Conservation (phyloP, 2,113 vertebrate species). For the Balaeniceps rex region DNA sequence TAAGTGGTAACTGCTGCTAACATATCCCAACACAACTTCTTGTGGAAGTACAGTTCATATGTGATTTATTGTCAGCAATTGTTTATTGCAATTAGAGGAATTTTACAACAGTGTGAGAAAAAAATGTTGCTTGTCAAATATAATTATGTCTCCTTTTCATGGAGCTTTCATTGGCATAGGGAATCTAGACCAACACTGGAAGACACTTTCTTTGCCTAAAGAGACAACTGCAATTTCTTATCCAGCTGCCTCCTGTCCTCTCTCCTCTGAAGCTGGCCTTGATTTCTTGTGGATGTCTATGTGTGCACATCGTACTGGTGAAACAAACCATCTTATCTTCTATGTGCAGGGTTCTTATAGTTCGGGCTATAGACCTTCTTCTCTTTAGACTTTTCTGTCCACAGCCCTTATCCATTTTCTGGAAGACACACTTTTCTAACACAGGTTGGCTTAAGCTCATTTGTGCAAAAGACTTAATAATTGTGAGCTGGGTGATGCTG, state of each 20-base stretch:
- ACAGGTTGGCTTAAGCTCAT: neutral
- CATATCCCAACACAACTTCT: neutral
- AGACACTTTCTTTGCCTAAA: neutral
- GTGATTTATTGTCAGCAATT: neutral
- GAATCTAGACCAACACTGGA: neutral
- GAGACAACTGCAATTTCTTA: neutral
- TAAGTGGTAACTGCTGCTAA: neutral
- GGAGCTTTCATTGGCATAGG: neutral
- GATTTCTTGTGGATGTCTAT: neutral
- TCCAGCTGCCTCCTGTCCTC: neutral
- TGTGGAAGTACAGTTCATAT: neutral
- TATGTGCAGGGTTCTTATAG: fast-evolving
- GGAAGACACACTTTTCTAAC: neutral
- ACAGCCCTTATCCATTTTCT: neutral
- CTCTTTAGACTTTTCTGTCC: neutral
- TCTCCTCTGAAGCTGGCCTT: neutral
- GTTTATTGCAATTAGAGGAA: neutral
- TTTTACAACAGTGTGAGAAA: neutral
- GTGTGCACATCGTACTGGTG: neutral
- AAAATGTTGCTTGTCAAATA: neutral
- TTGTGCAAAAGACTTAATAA: neutral
- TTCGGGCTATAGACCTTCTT: neutral
- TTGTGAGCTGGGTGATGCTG: neutral
- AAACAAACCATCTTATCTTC: neutral
- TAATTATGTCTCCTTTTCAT: neutral